phyloP scores from a whole-genome alignment of 2,113 vertebrate species.

The Camelus dromedarius region DNA sequence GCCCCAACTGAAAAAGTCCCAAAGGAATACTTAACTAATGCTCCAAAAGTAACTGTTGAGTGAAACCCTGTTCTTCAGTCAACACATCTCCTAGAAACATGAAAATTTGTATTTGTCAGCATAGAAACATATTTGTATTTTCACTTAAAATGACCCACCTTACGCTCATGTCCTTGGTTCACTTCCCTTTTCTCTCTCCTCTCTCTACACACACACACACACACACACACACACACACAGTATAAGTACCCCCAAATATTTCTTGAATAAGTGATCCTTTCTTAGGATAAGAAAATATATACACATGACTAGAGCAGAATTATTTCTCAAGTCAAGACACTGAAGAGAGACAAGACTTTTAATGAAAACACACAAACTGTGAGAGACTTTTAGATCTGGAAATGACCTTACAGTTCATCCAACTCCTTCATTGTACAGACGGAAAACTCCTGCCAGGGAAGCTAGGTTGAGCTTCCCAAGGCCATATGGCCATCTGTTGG shows the following conservation, averaged over 20 bases:
- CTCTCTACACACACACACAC: not conserved
- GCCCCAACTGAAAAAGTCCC: not conserved
- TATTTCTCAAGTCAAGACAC: not conserved
- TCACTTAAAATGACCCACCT: not conserved
- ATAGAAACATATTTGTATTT: not conserved
- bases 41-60: not conserved
- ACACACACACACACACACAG: not conserved
- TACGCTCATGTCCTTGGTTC: not conserved
- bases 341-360: not conserved
- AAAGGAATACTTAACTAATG: not conserved
- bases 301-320: not conserved
- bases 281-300: not conserved
- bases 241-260: not conserved
- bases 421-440: not conserved
- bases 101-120: not conserved
- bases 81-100: not conserved
- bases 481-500: not conserved
- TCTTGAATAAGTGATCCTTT: not conserved
- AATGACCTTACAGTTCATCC: not conserved
- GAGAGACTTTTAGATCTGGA: not conserved
- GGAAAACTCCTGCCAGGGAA: not conserved
- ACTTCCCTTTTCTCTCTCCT: not conserved
- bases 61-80: not conserved
- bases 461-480: not conserved
- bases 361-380: not conserved